These are phyloP conservation scores for Helicolenus hilgendorfi DNA, from an alignment of 2,797 vertebrate species.

Conservation along the genomic window DNA sequence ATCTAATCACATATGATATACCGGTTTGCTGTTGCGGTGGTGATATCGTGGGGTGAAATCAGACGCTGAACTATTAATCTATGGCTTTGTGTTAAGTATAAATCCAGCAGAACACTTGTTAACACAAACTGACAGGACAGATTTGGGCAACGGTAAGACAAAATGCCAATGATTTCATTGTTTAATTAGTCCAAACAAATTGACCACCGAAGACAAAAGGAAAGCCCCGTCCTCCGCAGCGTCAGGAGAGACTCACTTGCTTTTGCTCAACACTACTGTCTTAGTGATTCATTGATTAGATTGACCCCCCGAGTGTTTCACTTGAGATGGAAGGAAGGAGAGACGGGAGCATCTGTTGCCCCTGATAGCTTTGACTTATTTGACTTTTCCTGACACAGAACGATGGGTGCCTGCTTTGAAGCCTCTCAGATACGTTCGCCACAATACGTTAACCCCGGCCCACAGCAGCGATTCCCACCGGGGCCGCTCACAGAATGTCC, in stretches of 20 bases:
- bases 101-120: neutral
- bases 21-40: neutral
- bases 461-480: slow-evolving; percentile 72
- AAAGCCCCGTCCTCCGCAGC: neutral
- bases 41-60: neutral
- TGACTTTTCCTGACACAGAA: slow-evolving; percentile 85
- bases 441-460: slow-evolving; percentile 65
- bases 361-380: slow-evolving; percentile 88
- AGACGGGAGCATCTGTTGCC: slow-evolving; percentile 85
- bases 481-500: slow-evolving; percentile 81
- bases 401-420: slow-evolving; percentile 75
- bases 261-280: slow-evolving; percentile 63
- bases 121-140: neutral
- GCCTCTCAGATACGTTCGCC: slow-evolving; percentile 66
- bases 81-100: neutral
- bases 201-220: slow-evolving; percentile 1
- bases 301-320: slow-evolving; percentile 73
- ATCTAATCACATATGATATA: neutral
- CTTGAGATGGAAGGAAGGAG: slow-evolving; percentile 49
- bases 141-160: neutral
- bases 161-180: slow-evolving; percentile 10
- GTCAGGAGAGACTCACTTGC: slow-evolving; percentile 23
- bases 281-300: slow-evolving; percentile 81
- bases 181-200: slow-evolving; percentile 21
- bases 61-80: too few relatives aligned